Evolutionary conservation across 2,888 invertebrate species (phyloP), one percentile per base, ranked within the genome.

Genomic region (Drepana falcataria): DNA sequence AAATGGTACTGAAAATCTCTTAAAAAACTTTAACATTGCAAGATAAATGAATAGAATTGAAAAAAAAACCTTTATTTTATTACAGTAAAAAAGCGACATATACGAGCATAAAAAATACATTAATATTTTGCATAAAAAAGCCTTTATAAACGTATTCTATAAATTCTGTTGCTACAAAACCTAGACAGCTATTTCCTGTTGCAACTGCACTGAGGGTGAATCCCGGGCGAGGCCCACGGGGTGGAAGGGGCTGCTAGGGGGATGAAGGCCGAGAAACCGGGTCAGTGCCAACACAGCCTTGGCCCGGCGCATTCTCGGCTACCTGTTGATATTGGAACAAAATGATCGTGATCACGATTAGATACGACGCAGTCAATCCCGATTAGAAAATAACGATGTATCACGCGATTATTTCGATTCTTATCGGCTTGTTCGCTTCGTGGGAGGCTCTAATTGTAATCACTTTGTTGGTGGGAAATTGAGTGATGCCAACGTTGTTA

Each of bases 271-370:
- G 61, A 57, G 61, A 55, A 86, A 78, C 59, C 79, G 71, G 87
- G 87, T 87, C 87, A 87, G 77, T 80, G 79, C 76, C 79, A 78
- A 57, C 64, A 72, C 69, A 73, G 79, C 82, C 81, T 81, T 79
- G 79, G 78, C 80, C 71, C 58, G 62, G 40, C 64, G 53, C 44
- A 64, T 61, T 59, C 56, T 66, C 66, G 63, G 37, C 9, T 68
- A 86, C 85, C 83, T 86, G 85, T 86, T 86, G 85, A 78, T 83
- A 71, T 44, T 44, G 9, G 9, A 44, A 44, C 44, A 9, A 44
- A 44, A 44, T 9, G 2, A 44, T 44, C 44, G 3, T 9, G 44
- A 44, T 9, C 6, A 9, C 44, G 44, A 44, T 44, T 9, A 44
- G 44, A 44, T 44, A 44, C 9, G 9, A 9, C n/a, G 35, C 49